These are phyloP conservation scores for Bombus impatiens DNA, from an alignment of 1,140 invertebrate species.

Conservation along the genomic window DNA sequence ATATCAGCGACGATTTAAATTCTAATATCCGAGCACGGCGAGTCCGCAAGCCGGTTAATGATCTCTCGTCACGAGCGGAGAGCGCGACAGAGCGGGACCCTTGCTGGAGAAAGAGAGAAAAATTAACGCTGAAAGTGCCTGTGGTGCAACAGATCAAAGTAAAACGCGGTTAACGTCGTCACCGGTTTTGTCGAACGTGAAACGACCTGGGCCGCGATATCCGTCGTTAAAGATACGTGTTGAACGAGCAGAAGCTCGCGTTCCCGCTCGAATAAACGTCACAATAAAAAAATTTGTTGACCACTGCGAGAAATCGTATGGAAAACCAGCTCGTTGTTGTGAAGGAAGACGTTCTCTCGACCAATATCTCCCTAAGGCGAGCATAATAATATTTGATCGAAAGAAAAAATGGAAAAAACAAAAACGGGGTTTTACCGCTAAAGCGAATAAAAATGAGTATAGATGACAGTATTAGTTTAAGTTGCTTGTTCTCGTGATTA, in stretches of 20 bases:
- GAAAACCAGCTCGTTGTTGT: not conserved
- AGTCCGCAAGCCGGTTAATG: constrained; percentile 63
- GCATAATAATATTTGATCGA: not conserved
- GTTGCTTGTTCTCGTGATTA: not conserved
- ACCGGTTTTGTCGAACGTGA: constrained; percentile 58
- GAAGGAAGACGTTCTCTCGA: not conserved
- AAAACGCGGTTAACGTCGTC: constrained; percentile 61
- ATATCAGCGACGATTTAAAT: constrained; percentile 68
- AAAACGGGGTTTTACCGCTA: not conserved
- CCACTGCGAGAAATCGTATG: not conserved
- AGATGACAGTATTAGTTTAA: not conserved
- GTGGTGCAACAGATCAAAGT: constrained; percentile 61
- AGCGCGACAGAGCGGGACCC: not conserved
- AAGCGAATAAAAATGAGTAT: not conserved
- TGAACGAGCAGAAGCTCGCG: not conserved
- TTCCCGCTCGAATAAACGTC: not conserved
- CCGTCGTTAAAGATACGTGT: constrained; percentile 33
- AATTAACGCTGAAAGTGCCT: constrained; percentile 62
- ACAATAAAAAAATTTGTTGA: not conserved
- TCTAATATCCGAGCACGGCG: constrained; percentile 56
- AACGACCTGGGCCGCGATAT: constrained; percentile 39
- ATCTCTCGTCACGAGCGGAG: constrained; percentile 55
- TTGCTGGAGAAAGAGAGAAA: constrained; percentile 45
- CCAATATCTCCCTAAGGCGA: not conserved
- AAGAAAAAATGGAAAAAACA: not conserved